Conservation (phyloP, 37 sponge, comb jelly and placozoan species). For the Halisarca cf. caerulea region DNA sequence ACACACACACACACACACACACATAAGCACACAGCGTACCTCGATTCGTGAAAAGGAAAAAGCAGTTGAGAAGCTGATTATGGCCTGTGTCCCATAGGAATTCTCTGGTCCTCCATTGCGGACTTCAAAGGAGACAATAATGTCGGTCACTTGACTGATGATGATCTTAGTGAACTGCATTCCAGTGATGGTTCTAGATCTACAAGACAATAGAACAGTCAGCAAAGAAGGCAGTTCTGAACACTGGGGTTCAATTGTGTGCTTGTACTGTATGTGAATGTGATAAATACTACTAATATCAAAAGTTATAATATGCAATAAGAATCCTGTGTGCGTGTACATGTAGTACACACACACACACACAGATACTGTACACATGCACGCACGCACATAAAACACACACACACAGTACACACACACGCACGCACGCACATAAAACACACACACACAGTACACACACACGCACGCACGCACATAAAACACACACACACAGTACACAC, state of each 20-base stretch:
- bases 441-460: background rate
- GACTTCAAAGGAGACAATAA: conserved; percentile 5
- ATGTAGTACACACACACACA: too few species aligned
- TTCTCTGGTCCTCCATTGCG: conserved; percentile 16
- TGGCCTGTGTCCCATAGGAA: background rate
- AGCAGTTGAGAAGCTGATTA: background rate
- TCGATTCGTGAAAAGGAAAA: conserved; percentile 26
- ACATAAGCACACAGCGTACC: background rate
- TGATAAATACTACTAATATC: too few species aligned
- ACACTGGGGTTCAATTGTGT: too few species aligned
- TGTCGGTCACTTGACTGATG: background rate
- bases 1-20: too few species aligned
- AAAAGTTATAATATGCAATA: too few species aligned
- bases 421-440: background rate
- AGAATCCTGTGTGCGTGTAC: too few species aligned
- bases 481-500: background rate
- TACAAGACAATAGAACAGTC: background rate
- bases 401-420: background rate
- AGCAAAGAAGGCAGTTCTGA: background rate
- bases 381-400: background rate
- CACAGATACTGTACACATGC: background rate
- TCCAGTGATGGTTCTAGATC: background rate
- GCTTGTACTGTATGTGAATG: too few species aligned
- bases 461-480: background rate
- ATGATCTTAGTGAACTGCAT: background rate